phyloP scores from a whole-genome alignment of 2,113 vertebrate genomes.

The Baryphthengus martii region DNA sequence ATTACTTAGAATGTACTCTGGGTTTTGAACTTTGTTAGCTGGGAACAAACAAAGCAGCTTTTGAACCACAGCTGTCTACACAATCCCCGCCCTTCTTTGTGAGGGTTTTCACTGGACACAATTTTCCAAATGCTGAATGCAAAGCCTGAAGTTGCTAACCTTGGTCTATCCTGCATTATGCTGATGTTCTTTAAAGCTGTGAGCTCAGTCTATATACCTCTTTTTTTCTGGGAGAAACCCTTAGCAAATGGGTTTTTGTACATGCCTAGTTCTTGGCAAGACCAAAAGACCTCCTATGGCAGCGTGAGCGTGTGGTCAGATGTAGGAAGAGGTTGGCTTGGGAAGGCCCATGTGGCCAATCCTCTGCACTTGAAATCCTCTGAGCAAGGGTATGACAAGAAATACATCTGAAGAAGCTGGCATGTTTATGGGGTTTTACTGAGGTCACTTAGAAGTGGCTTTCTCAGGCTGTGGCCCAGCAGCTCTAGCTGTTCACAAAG shows the following conservation, averaged over 20 bases:
- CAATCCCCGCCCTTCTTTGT: background rate
- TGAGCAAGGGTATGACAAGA: background rate
- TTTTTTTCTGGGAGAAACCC: background rate
- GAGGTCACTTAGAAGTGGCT: background rate
- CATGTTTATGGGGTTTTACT: accelerated
- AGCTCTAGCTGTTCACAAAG: background rate
- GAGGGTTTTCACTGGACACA: background rate
- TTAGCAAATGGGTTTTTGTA: background rate
- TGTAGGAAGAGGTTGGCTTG: background rate
- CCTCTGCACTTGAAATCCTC: accelerated
- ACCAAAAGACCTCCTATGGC: accelerated
- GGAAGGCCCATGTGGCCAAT: background rate
- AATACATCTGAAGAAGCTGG: accelerated
- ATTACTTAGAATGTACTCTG: background rate
- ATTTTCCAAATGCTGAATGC: background rate
- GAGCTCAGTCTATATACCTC: background rate
- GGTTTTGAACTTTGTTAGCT: background rate
- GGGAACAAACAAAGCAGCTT: background rate
- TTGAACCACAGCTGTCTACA: background rate
- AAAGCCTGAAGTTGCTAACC: background rate
- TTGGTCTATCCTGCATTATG: background rate
- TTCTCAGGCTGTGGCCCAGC: accelerated
- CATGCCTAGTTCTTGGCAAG: background rate
- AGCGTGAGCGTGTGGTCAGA: background rate
- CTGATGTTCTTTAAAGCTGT: background rate